Evolutionary conservation across 2,797 vertebrate genomes (phyloP), one percentile per base, ranked within the genome.

Genomic region (Hypotaenidia okinawae): DNA sequence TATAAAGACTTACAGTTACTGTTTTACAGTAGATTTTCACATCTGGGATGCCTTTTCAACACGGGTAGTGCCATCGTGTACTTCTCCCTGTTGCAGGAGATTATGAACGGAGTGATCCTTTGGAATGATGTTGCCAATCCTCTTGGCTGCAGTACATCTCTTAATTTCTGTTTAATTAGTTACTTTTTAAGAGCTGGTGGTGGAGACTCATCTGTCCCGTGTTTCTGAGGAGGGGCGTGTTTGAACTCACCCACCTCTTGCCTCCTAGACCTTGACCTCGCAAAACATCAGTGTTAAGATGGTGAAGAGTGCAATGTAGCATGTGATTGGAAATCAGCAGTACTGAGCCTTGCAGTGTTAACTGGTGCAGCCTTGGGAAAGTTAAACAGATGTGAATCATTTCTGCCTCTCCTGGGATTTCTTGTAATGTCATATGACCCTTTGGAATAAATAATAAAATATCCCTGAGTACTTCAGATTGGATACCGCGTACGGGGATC

Each of bases 361-460:
- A 58, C 59, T 33, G 28, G 13, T 75, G 39, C 28, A 67, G 63
- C 39, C 87, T 73, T 94, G 76, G 73, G 76, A 89, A 83, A 67
- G 47, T 76, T 28, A 77, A 90, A 76, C 55, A 69, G 27, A 75
- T 59, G n/a, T 73, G 66, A 69, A 73, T 92, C 6, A 59, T 92
- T 93, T 84, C 58, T 87, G 68, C 66, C 66, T 75, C 66, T 81
- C 57, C 39, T 88, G 89, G 55, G 86, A 63, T 74, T 89, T 30
- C 28, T 93, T 87, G 57, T 64, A 64, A 67, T 94, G 68, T 63
- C 39, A 32, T 64, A 90, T 95, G 70, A 80, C 35, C 63, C 52
- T 84, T 87, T 81, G 74, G 58, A 90, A 30, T 62, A 91, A 90
- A 47, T 90, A 54, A 62, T 86, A 51, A 89, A 91, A 79, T 93